phyloP scores from a whole-genome alignment of 2,113 vertebrate genomes.

The Paralichthys olivaceus region DNA sequence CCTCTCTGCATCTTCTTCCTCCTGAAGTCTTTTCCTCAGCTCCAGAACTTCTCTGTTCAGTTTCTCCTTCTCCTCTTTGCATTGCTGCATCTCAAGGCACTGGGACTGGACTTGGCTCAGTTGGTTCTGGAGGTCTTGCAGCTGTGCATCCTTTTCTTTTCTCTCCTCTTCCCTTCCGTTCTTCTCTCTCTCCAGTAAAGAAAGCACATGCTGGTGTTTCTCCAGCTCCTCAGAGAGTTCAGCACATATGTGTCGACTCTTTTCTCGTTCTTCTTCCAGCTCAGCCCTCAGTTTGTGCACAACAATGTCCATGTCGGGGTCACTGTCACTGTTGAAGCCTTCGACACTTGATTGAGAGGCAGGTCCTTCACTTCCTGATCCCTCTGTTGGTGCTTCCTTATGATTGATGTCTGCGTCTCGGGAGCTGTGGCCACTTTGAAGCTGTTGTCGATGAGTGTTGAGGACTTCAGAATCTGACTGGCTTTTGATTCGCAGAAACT shows the following conservation, averaged over 20 bases:
- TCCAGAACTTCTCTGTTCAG: constrained; percentile 80
- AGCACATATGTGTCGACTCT: constrained; percentile 42
- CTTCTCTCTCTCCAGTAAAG: constrained; percentile 77
- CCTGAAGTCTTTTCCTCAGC: constrained; percentile 71
- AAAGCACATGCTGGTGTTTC: constrained; percentile 64
- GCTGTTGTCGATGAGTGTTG: constrained; percentile 56
- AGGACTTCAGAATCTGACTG: constrained; percentile 53
- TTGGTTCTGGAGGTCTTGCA: constrained; percentile 72
- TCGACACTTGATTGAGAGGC: constrained; percentile 26
- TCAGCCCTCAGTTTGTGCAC: constrained; percentile 74
- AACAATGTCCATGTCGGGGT: constrained; percentile 37
- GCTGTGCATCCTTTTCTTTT: constrained; percentile 69
- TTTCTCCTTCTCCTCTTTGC: constrained; percentile 82
- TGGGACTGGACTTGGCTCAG: constrained; percentile 75
- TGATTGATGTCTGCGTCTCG: constrained; percentile 62
- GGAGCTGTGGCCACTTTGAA: constrained; percentile 51
- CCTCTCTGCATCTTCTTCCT: constrained; percentile 70
- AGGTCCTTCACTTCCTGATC: constrained; percentile 47
- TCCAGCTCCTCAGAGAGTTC: constrained; percentile 73
- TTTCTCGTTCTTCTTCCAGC: constrained; percentile 72
- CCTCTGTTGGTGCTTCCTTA: constrained; percentile 68
- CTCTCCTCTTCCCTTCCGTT: constrained; percentile 72
- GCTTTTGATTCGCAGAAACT: constrained; percentile 79
- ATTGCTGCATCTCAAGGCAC: constrained; percentile 74
- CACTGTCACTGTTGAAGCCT: constrained; percentile 44